Evolutionary conservation across 2,797 vertebrate species (phyloP), one percentile per base, ranked within the genome.

Genomic region (Eulemur mongoz): DNA sequence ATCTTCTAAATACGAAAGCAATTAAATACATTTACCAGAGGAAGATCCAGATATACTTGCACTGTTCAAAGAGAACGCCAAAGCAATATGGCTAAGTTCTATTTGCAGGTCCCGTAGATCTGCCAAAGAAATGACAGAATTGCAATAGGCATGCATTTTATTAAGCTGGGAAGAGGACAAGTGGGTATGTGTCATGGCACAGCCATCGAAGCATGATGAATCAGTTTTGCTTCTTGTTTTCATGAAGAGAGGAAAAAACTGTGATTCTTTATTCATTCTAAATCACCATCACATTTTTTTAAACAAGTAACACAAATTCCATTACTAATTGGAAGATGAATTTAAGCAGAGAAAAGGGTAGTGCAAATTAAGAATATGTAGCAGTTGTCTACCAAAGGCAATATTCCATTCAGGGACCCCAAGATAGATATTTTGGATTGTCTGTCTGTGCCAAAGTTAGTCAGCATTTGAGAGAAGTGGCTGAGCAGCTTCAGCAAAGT

Each of bases 381-480:
- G 27, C 48, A 69, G 54, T 43, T 57, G 20, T 75, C 40, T 11
- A 76, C 2, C 20, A 30, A 30, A 45, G 70, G 23, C 72, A 15
- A 7, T 40, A 27, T 65, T 32, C 22, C 2, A 30, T 35, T 70
- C 30, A 17, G 18, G 43, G 57, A 54, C 69, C 20, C 32, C 14
- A 54, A 38, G 25, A 45, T 4, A 70, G 75, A 73, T 85, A 57
- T 57, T 87, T 65, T 83, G 27, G 6, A 12, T 48, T n/a, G 83
- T 18, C 59, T 59, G 4, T 65, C 27, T 25, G 3, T 30, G 54
- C 7, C 75, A 61, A 48, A 43, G n/a, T 91, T 43, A 72, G 80
- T 78, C 59, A 57, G 84, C 48, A 0, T 50, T 88, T 84, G 73
- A 69, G 75, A 72, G 67, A 92, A 91, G 92, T 57, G 54, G 65